Base-by-base conservation (phyloP, 2,888 invertebrate genomes). In the Sthenelais limicola region DNA sequence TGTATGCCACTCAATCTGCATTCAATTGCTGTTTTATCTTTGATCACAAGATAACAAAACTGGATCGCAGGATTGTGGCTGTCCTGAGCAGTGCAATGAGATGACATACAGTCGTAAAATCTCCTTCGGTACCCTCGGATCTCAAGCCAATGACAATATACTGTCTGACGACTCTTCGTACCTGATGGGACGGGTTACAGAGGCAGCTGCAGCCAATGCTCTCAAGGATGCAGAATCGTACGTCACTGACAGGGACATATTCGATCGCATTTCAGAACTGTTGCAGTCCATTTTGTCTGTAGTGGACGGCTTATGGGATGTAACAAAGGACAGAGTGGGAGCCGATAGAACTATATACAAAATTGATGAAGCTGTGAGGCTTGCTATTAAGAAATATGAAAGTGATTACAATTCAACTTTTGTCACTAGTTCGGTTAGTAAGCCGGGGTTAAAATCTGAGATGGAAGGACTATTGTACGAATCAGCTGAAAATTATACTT, bases 51-150 rank as follows among this genome's bases (percentile, higher is more conserved):
- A n/a, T n/a, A n/a, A n/a, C n/a, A n/a, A n/a, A n/a, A 28, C 30
- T 32, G 30, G 4, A 35, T 35, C n/a, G 5, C 9, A 7, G 12
- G 28, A 12, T n/a, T 62, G 62, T 24, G n/a, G 15, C 24, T 62
- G 62, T 15, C 62, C 62, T 2, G 62, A 62, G 38, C 62, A 62
- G 38, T 62, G 62, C 26, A 28, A 62, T 2, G 62, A 62, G 62
- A 21, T 62, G 15, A 38, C 38, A 0, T 62, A 62, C 38, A 35
- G 9, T 5, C n/a, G 38, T 21, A 1, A 35, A 9, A 62, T 62
- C 35, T 62, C 62, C 62, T 62, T 62, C 24, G 26, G 35, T n/a
- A 26, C 38, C 1, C 62, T 62, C 5, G 38, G 38, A 1, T 9
- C 21, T 4, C 7, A 26, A n/a, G 62, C 38, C 3, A 7, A 15